Conservation (phyloP, 2,113 vertebrate genomes). For the Lichenostomus cassidix region DNA sequence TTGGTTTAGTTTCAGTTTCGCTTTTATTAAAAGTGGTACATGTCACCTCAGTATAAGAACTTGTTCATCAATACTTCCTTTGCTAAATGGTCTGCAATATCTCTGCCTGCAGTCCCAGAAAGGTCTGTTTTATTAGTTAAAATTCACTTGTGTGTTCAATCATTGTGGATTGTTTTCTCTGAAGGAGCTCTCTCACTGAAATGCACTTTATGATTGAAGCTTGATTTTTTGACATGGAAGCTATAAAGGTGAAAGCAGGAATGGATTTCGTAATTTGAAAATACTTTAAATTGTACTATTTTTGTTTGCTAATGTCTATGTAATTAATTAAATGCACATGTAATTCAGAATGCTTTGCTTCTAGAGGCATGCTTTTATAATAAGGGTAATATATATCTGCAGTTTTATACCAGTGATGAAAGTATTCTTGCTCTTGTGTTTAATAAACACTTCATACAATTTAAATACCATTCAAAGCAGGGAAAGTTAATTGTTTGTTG, state of each 20-base stretch:
- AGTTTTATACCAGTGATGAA: neutral
- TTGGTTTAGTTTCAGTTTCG: neutral
- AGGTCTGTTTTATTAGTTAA: neutral
- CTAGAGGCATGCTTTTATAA: neutral
- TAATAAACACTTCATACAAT: neutral
- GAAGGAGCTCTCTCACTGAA: neutral
- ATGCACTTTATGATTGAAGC: neutral
- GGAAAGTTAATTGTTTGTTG: constrained; percentile 77
- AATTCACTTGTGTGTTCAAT: neutral
- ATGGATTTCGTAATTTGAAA: neutral
- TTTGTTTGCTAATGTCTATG: neutral
- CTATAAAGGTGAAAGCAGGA: neutral
- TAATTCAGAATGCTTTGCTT: neutral
- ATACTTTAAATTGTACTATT: neutral
- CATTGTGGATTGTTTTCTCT: neutral
- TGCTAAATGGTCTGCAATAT: neutral
- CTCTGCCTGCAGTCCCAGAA: neutral
- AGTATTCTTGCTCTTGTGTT: neutral
- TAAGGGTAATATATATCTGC: neutral
- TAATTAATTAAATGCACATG: neutral
- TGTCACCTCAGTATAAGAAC: neutral
- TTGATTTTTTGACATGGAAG: neutral
- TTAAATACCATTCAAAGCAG: constrained; percentile 46
- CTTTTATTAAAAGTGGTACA: neutral
- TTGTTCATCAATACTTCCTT: neutral